Evolutionary conservation across 2,113 vertebrate species (phyloP).

Genomic region (Galbula dea): DNA sequence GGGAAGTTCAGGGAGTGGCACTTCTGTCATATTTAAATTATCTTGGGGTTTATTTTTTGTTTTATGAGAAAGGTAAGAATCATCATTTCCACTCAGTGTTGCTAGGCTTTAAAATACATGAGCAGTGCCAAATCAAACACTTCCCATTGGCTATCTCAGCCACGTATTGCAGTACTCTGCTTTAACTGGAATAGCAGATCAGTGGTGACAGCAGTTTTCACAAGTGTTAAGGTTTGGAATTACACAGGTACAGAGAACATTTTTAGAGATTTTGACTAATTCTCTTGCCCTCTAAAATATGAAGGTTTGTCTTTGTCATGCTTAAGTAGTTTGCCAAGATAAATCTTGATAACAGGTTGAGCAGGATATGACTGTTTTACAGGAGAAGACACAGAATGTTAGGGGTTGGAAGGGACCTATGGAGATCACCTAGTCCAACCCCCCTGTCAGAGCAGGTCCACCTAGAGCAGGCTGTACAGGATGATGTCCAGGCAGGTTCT

Average conservation of each 20-base stretch:
- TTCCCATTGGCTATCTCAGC: neutral
- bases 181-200: neutral
- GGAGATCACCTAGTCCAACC: too few relatives aligned
- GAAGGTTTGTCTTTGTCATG: neutral
- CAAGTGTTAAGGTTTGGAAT: neutral
- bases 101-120: neutral
- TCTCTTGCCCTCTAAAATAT: neutral
- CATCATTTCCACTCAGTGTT: neutral
- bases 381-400: neutral
- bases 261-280: neutral
- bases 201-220: neutral
- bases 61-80: neutral
- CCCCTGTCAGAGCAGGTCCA: too few relatives aligned
- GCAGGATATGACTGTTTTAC: neutral
- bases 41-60: neutral
- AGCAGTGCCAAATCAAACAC: neutral
- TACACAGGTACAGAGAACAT: neutral
- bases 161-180: neutral
- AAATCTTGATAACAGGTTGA: neutral
- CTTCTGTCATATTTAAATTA: neutral
- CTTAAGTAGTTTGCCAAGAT: neutral
- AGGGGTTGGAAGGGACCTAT: too few relatives aligned
- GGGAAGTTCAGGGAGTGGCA: neutral
- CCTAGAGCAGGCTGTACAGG: too few relatives aligned
- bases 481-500: too few relatives aligned